A percentile compares a stretch with the other conserved stretches of the same genome.
These are phyloP conservation scores for Drosophila watanabei DNA, from an alignment of 1,140 invertebrate genomes.

Conservation along the genomic window DNA sequence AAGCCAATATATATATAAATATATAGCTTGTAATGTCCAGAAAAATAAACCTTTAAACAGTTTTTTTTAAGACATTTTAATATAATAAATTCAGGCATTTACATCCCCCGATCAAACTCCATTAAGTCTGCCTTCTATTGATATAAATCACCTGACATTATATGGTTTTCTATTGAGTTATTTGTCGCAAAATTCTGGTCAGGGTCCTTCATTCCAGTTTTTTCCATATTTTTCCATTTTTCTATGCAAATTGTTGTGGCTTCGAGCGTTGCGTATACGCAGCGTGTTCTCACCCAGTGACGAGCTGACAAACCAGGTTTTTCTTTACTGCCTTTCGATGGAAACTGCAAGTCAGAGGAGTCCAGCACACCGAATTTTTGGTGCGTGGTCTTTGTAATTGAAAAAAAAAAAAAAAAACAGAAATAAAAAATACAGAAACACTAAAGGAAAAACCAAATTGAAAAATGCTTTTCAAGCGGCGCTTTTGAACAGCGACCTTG, in stretches of 20 bases:
- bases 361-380: slow-evolving; percentile 33
- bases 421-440: not conserved
- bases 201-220: slow-evolving; percentile 37
- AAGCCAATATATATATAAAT: not conserved
- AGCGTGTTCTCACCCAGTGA: slow-evolving; percentile 29
- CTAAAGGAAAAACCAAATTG: slow-evolving; percentile 52
- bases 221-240: slow-evolving; percentile 24
- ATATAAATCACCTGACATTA: slow-evolving; percentile 9
- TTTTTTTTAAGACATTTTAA: not conserved
- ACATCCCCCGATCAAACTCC: not conserved
- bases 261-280: slow-evolving; percentile 56
- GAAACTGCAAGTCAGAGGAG: slow-evolving; percentile 59
- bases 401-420: slow-evolving; percentile 18
- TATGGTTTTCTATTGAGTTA: slow-evolving; percentile 8
- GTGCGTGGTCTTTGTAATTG: slow-evolving; percentile 65
- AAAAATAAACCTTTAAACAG: not conserved
- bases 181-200: slow-evolving; percentile 28
- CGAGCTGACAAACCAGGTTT: slow-evolving; percentile 16
- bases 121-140: not conserved
- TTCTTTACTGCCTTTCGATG: not conserved
- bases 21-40: not conserved
- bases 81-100: not conserved
- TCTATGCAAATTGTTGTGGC: slow-evolving; percentile 40
- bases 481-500: slow-evolving; percentile 73
- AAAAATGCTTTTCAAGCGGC: slow-evolving; percentile 63